Conservation (phyloP, 2,888 invertebrate species). For the Epinotia bilunana region DNA sequence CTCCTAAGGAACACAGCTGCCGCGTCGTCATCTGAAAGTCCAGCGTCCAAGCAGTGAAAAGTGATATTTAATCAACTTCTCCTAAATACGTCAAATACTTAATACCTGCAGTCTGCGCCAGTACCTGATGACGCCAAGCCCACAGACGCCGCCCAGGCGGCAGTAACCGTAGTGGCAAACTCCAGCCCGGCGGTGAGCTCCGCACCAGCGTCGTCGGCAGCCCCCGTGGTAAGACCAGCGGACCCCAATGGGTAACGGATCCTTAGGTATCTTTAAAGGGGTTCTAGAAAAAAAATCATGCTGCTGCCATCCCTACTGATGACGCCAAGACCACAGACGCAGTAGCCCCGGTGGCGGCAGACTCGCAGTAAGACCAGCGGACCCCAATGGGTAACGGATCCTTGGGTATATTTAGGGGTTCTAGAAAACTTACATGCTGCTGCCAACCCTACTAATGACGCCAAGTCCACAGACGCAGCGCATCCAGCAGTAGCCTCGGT, state of each 20-base stretch:
- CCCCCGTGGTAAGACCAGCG: slow-evolving; percentile 20
- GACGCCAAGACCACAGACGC: slow-evolving; percentile 32
- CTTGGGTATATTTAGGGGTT: neutral
- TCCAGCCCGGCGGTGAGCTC: neutral
- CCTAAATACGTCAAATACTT: slow-evolving; percentile 42
- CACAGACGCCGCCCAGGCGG: slow-evolving; percentile 41
- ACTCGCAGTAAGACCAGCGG: slow-evolving; percentile 9
- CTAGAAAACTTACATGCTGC: too few species aligned
- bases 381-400: slow-evolving; percentile 10
- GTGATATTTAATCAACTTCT: slow-evolving; percentile 42
- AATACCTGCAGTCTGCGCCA: slow-evolving; percentile 57
- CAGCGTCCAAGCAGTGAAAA: too few species aligned
- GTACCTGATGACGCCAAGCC: slow-evolving; percentile 62
- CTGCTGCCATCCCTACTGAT: neutral
- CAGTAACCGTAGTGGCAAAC: neutral
- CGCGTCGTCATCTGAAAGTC: too few species aligned
- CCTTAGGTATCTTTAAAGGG: neutral
- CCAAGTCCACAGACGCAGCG: slow-evolving; percentile 12
- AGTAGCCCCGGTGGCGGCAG: slow-evolving; percentile 16
- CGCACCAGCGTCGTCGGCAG: neutral
- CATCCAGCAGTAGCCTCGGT: slow-evolving; percentile 7
- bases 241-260: slow-evolving; percentile 23
- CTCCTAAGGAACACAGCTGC: too few species aligned
- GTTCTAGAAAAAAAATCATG: neutral
- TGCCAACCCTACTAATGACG: too few species aligned